Percentiles rank a stretch among this genome's conserved stretches.
Evolutionary conservation across 2,113 vertebrate genomes (phyloP).

Genomic region (Mus pahari): DNA sequence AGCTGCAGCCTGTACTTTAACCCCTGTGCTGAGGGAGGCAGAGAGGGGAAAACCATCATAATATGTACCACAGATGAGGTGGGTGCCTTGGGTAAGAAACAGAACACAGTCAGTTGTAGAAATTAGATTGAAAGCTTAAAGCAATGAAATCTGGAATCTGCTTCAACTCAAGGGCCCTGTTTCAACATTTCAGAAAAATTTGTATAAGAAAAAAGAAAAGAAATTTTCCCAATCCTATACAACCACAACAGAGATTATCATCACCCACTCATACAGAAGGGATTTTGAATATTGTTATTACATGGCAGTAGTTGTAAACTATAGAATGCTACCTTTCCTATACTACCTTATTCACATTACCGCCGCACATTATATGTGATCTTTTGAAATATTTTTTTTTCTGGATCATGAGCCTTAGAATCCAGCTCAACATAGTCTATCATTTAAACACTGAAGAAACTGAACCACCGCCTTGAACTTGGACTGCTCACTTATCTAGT

Average conservation of each 20-base stretch:
- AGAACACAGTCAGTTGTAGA: rapidly evolving
- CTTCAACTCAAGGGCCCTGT: neutral
- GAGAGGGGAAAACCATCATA: neutral
- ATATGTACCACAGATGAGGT: neutral
- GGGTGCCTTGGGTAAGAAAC: neutral
- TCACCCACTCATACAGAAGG: neutral
- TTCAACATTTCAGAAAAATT: neutral
- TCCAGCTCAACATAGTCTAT: neutral
- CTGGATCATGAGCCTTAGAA: neutral
- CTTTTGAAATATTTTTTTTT: neutral
- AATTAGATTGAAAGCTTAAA: neutral
- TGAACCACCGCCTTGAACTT: neutral
- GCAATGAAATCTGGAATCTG: neutral
- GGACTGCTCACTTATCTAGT: neutral
- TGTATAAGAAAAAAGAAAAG: neutral
- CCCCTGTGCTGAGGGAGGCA: neutral
- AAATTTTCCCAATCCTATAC: neutral
- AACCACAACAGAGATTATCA: neutral
- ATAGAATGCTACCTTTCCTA: neutral
- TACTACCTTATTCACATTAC: neutral
- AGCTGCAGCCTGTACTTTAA: neutral
- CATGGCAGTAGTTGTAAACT: neutral
- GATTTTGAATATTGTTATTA: neutral
- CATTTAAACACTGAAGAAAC: constrained; percentile 40
- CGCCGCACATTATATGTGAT: neutral